Conservation (phyloP, 1,140 invertebrate species). For the Drosophila prosaltans region DNA sequence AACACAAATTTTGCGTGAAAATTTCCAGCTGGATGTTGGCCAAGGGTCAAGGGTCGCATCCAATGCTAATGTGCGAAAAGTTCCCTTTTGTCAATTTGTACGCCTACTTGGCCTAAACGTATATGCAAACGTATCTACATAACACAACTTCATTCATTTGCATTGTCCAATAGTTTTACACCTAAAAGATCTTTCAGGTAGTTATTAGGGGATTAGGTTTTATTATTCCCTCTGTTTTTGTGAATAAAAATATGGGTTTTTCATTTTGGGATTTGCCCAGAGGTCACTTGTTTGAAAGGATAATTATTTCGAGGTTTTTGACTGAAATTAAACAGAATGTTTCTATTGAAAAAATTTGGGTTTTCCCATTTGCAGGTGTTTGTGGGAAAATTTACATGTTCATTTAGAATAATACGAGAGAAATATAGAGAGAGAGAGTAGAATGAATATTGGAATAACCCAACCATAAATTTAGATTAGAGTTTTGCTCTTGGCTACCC, state of each 20-base stretch:
- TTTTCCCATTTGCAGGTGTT: slow-evolving; percentile 26
- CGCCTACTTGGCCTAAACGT: slow-evolving; percentile 41
- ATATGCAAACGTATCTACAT: neutral
- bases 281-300: slow-evolving; percentile 54
- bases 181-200: slow-evolving; percentile 48
- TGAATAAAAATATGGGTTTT: slow-evolving; percentile 42
- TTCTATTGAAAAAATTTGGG: slow-evolving; percentile 12
- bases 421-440: too few relatives aligned
- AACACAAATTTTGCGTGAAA: slow-evolving; percentile 40
- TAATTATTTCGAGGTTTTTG: neutral
- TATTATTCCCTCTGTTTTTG: slow-evolving; percentile 28
- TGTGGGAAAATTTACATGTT: neutral
- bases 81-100: slow-evolving; percentile 73
- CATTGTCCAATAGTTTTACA: slow-evolving; percentile 32
- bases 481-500: too few relatives aligned
- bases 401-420: too few relatives aligned
- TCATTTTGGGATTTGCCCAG: slow-evolving; percentile 15
- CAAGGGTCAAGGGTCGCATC: slow-evolving; percentile 43
- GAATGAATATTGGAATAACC: too few relatives aligned
- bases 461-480: too few relatives aligned
- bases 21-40: slow-evolving; percentile 43
- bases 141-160: slow-evolving; percentile 71
- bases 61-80: slow-evolving; percentile 78
- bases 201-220: slow-evolving; percentile 43
- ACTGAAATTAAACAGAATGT: neutral